Percentiles rank a stretch among this genome's conserved stretches.
Conservation (phyloP, 2,888 invertebrate species). For the Acrobasis consociella region DNA sequence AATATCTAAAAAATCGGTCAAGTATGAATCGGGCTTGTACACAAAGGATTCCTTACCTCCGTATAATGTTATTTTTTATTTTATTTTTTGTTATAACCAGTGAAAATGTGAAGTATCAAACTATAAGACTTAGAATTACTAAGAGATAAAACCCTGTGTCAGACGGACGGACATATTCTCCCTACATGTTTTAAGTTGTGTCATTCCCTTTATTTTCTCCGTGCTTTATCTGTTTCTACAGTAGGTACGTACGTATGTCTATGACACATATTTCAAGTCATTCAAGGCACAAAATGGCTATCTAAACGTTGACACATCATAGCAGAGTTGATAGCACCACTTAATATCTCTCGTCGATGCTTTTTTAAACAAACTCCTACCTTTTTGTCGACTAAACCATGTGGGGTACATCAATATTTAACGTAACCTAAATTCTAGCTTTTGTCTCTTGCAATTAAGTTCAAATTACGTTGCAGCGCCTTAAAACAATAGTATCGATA, state of each 20-base stretch:
- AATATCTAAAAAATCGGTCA: too few relatives aligned
- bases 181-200: neutral
- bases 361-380: slow-evolving; percentile 62
- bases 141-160: too few relatives aligned
- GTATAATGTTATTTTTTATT: too few relatives aligned
- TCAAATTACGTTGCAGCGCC: slow-evolving; percentile 41
- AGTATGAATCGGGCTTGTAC: too few relatives aligned
- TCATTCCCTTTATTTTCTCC: neutral
- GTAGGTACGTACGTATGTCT: too few relatives aligned
- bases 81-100: too few relatives aligned
- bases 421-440: slow-evolving; percentile 29
- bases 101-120: too few relatives aligned
- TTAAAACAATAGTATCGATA: slow-evolving; percentile 29
- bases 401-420: slow-evolving; percentile 37
- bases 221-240: slow-evolving; percentile 2
- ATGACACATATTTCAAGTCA: slow-evolving; percentile 4
- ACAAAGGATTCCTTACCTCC: too few relatives aligned
- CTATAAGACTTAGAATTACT: too few relatives aligned
- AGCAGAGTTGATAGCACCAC: slow-evolving; percentile 45
- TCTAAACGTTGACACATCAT: slow-evolving; percentile 26
- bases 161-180: too few relatives aligned
- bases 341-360: slow-evolving; percentile 67
- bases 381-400: slow-evolving; percentile 72
- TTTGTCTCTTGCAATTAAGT: slow-evolving; percentile 43
- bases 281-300: slow-evolving; percentile 27